These are phyloP conservation scores for Buceros bicornis DNA, from an alignment of 2,797 vertebrate species.

Conservation along the genomic window DNA sequence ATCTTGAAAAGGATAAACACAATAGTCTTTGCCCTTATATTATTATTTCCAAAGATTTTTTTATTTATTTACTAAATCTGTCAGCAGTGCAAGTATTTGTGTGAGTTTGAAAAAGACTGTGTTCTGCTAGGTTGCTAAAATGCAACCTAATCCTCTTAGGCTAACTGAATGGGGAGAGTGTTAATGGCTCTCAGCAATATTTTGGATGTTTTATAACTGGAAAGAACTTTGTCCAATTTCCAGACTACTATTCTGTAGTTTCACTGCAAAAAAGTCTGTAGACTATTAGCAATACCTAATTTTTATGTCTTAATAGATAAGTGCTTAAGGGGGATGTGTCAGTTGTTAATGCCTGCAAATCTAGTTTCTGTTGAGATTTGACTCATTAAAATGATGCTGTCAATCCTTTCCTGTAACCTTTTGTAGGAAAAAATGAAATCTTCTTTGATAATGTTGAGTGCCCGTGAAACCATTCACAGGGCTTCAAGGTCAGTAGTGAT, in stretches of 20 bases:
- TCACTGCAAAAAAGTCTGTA: not conserved
- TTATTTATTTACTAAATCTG: slow-evolving; percentile 22
- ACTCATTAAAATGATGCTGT: not conserved
- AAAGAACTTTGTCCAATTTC: not conserved
- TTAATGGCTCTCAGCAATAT: not conserved
- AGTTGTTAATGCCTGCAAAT: not conserved
- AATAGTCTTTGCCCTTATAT: not conserved
- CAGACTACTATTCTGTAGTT: not conserved
- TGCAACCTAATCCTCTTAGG: not conserved
- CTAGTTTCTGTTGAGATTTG: not conserved
- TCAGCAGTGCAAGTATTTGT: not conserved
- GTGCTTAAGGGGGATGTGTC: not conserved
- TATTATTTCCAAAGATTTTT: not conserved
- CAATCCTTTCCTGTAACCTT: not conserved
- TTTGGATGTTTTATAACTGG: not conserved
- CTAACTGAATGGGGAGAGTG: not conserved
- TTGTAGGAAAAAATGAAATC: not conserved
- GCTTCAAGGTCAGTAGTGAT: not conserved
- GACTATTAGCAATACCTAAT: not conserved
- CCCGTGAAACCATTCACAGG: not conserved
- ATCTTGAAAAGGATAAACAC: not conserved
- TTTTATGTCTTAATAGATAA: not conserved
- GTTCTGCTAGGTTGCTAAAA: not conserved
- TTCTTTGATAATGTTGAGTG: not conserved
- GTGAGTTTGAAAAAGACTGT: not conserved